Base-by-base conservation (phyloP, 1,140 invertebrate species). In the Samia ricini region DNA sequence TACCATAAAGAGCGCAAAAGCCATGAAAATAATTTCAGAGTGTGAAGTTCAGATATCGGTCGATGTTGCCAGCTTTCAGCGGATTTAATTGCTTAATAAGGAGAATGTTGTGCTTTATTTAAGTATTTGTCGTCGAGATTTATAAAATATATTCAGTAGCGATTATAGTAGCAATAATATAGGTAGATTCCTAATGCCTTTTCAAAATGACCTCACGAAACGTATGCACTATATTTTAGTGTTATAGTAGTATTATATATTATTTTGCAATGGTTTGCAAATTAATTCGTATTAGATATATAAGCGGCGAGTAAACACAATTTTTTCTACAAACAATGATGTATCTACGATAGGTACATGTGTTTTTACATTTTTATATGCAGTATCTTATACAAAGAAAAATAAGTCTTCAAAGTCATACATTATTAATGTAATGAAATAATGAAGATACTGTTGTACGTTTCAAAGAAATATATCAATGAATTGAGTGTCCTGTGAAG, bases 321-420 rank as follows among this genome's bases (percentile, higher is more conserved):
- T 15, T 4, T 1, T 42, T 42, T 42, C 33, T 42, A 42, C 15
- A 42, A 15, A 42, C 33, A 12, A 15, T 15, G 26, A 26, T 26
- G 26, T 75, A 76, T 83, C 81, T 83, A 83, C 78, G 80, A 79
- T 79, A 76, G 69, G 61, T 42, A 73, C 71, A 68, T 69, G 65
- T 61, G 64, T 74, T 69, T 42, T 42, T 15, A 57, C 29, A 33
- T 19, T 57, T 57, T 57, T 33, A 57, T 57, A 57, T 29, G 19
- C 15, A 29, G 36, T 57, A n/a, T 57, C 42, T 57, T 57, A 20
- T 57, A 57, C 29, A 36, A 56, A 52, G 21, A 48, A 48, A 48
- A 2, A n/a, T n/a, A n/a, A 42, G 33, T 42, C 33, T 42, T 42
- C 33, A 42, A 1, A 42, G 33, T 42, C n/a, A 42, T 42, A 42